Conservation (phyloP, 1,140 invertebrate species). For the Prorops nasuta region DNA sequence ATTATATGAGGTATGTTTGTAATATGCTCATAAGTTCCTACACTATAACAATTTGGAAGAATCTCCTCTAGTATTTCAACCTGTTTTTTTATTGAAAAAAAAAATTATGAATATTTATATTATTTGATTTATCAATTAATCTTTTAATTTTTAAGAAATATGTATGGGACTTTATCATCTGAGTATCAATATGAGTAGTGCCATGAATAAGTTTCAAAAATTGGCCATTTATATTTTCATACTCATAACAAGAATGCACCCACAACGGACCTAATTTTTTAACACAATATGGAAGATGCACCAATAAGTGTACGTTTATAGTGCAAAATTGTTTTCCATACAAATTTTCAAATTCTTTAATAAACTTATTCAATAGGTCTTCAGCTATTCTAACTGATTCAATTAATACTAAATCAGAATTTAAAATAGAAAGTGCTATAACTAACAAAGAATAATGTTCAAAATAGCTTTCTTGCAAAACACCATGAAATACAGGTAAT, state of each 20-base stretch:
- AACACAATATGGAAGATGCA: conserved; percentile 17
- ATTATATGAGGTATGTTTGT: background rate
- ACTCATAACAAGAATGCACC: conserved; percentile 19
- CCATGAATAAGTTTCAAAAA: conserved; percentile 25
- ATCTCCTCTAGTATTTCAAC: conserved; percentile 19
- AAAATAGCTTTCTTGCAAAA: conserved; percentile 19
- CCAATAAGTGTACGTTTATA: conserved; percentile 19
- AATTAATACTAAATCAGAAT: background rate
- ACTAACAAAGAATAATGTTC: conserved; percentile 9
- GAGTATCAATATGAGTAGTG: conserved; percentile 23
- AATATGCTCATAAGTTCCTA: conserved; percentile 15
- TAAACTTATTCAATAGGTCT: conserved; percentile 1
- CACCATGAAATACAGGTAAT: conserved; percentile 16
- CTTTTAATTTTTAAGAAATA: conserved; percentile 20
- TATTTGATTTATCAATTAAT: conserved; percentile 11
- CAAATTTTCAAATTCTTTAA: background rate
- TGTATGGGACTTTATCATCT: conserved; percentile 18
- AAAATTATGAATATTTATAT: conserved; percentile 14
- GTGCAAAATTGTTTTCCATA: background rate
- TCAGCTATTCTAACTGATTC: conserved; percentile 6
- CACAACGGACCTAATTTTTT: conserved; percentile 17
- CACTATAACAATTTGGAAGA: conserved; percentile 11
- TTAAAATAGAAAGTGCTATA: background rate
- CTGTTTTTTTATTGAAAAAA: conserved; percentile 5
- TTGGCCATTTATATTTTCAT: conserved; percentile 28